Conservation (phyloP, 2,113 vertebrate genomes). For the Chascanopsetta lugubris region DNA sequence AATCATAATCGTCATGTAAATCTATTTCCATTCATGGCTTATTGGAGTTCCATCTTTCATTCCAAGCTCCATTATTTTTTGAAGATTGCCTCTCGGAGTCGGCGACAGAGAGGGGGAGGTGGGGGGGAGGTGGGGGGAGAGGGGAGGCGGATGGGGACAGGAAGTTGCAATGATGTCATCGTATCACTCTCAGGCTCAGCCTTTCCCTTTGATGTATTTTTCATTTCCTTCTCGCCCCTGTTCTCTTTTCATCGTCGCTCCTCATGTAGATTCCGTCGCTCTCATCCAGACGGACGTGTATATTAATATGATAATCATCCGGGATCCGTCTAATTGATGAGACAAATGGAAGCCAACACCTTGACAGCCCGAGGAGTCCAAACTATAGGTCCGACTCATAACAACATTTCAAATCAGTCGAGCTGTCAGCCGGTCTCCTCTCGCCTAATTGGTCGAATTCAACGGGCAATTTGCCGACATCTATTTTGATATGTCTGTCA, state of each 20-base stretch:
- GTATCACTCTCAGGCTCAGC: not conserved
- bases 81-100: conserved; percentile 62
- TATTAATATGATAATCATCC: conserved; percentile 24
- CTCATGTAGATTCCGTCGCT: not conserved
- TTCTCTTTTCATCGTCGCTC: not conserved
- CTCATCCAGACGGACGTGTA: conserved; percentile 1
- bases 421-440: conserved; percentile 31
- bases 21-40: conserved; percentile 71
- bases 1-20: conserved; percentile 66
- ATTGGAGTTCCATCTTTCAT: conserved; percentile 73
- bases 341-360: conserved; percentile 32
- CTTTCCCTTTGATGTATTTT: not conserved
- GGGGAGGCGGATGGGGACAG: too few species aligned
- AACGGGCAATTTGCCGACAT: conserved; percentile 39
- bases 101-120: conserved; percentile 20
- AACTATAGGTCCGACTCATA: conserved; percentile 24
- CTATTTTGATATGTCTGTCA: conserved; percentile 56
- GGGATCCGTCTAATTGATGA: conserved; percentile 29
- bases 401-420: conserved; percentile 38
- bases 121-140: too few species aligned
- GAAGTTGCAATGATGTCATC: conserved; percentile 12
- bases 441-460: conserved; percentile 58
- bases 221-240: conserved; percentile 1
- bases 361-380: conserved; percentile 12
- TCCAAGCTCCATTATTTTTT: conserved; percentile 75